Evolutionary conservation across 2,888 invertebrate species (phyloP).

Genomic region (Nipponacmea schrenckii): DNA sequence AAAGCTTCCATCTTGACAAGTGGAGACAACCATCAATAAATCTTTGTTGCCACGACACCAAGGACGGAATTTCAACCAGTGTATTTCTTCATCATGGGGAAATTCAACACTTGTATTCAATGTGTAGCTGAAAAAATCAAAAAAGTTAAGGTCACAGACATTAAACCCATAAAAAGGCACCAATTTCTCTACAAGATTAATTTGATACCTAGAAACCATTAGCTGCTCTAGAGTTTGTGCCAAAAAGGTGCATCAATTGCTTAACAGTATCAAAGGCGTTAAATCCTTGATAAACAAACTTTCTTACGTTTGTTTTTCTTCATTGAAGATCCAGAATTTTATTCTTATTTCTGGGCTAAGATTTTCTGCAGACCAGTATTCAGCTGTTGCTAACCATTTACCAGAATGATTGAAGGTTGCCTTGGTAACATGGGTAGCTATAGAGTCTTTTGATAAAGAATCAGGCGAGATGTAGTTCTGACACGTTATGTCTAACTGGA

Average conservation of each 20-base stretch:
- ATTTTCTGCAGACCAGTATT: slow-evolving; percentile 72
- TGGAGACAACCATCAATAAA: slow-evolving; percentile 73
- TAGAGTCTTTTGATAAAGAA: slow-evolving; percentile 71
- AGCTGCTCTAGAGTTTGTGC: too few relatives aligned
- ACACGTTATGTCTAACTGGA: slow-evolving; percentile 75
- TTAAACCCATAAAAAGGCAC: too few relatives aligned
- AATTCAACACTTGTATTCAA: slow-evolving; percentile 80
- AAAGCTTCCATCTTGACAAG: slow-evolving; percentile 77
- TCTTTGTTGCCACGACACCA: slow-evolving; percentile 25
- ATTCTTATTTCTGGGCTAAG: slow-evolving; percentile 75
- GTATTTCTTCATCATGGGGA: slow-evolving; percentile 77
- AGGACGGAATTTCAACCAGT: slow-evolving; percentile 75
- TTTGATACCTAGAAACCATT: too few relatives aligned
- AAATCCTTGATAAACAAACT: too few relatives aligned
- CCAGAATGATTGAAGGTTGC: slow-evolving; percentile 77
- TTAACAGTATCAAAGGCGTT: too few relatives aligned
- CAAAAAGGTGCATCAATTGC: too few relatives aligned
- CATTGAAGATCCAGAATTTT: slow-evolving; percentile 80
- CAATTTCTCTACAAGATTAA: too few relatives aligned
- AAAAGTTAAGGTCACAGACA: too few relatives aligned
- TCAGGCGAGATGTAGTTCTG: slow-evolving; percentile 79
- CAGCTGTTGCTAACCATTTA: slow-evolving; percentile 78
- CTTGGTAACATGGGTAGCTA: slow-evolving; percentile 75
- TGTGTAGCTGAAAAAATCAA: slow-evolving; percentile 71
- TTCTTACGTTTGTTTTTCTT: slow-evolving; percentile 73